A percentile compares a stretch with the other conserved stretches of the same genome.
Evolutionary conservation across 2,888 invertebrate species (phyloP).

Genomic region (Zonitis immaculata): DNA sequence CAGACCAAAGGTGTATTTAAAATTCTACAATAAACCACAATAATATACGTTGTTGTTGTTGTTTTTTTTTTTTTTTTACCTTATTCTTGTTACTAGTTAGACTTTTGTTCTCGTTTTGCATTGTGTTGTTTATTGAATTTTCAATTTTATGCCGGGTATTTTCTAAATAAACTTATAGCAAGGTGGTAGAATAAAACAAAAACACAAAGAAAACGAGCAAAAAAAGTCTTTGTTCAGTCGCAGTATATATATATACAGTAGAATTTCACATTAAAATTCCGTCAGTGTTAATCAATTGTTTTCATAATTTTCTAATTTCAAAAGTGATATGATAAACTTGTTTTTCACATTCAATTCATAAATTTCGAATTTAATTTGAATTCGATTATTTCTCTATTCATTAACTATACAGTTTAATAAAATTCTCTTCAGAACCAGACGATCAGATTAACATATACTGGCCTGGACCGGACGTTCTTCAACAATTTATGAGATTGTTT

Average conservation of each 20-base stretch:
- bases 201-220: background rate
- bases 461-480: constrained; percentile 1
- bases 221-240: background rate
- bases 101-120: background rate
- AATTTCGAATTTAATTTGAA: background rate
- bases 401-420: background rate
- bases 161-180: background rate
- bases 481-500: constrained; percentile 1
- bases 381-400: background rate
- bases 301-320: background rate
- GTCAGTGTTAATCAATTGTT: background rate
- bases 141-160: background rate
- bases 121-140: background rate
- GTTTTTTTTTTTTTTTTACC: no score
- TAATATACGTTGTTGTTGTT: no score
- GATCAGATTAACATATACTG: background rate
- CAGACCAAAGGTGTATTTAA: background rate
- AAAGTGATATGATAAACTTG: background rate
- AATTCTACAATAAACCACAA: no score
- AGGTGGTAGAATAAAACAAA: no score
- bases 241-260: no score
- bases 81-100: background rate
- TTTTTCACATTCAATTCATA: background rate
- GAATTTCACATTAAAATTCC: background rate
- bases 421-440: background rate